phyloP scores from a whole-genome alignment of 2,113 vertebrate genomes.

The Saimiri boliviensis region DNA sequence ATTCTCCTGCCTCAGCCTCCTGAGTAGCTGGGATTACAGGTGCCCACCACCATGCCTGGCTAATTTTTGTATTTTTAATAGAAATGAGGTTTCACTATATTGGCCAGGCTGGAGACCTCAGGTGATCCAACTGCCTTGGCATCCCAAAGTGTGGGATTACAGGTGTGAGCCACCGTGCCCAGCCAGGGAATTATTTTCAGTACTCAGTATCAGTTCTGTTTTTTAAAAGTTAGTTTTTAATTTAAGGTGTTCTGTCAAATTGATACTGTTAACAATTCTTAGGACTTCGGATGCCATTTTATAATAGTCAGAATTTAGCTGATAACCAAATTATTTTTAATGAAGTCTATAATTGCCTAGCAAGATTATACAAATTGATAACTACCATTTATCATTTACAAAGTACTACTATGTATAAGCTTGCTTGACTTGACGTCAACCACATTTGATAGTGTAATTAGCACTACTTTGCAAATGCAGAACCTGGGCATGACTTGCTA shows the following conservation, averaged over 20 bases:
- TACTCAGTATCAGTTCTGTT: not conserved
- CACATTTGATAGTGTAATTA: not conserved
- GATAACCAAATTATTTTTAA: slow-evolving; percentile 20
- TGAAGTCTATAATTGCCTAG: not conserved
- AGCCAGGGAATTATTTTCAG: not conserved
- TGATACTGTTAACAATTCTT: not conserved
- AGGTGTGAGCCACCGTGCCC: too few relatives aligned
- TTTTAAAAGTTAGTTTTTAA: slow-evolving; percentile 12
- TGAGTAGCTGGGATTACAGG: too few relatives aligned
- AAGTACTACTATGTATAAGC: not conserved
- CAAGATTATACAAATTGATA: slow-evolving; percentile 4
- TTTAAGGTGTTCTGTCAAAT: not conserved
- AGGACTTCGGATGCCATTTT: not conserved
- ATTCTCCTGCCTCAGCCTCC: too few relatives aligned
- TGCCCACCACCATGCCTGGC: too few relatives aligned
- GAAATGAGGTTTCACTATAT: too few relatives aligned
- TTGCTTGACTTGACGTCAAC: not conserved
- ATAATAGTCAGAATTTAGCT: not conserved
- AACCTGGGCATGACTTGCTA: not conserved
- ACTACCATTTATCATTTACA: not conserved
- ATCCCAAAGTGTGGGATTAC: too few relatives aligned
- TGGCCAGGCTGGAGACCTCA: too few relatives aligned
- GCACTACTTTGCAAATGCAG: not conserved
- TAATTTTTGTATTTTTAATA: too few relatives aligned
- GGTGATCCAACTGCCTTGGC: too few relatives aligned